Evolutionary conservation across 2,888 invertebrate species (phyloP).

Genomic region (Synanthedon myopaeformis): DNA sequence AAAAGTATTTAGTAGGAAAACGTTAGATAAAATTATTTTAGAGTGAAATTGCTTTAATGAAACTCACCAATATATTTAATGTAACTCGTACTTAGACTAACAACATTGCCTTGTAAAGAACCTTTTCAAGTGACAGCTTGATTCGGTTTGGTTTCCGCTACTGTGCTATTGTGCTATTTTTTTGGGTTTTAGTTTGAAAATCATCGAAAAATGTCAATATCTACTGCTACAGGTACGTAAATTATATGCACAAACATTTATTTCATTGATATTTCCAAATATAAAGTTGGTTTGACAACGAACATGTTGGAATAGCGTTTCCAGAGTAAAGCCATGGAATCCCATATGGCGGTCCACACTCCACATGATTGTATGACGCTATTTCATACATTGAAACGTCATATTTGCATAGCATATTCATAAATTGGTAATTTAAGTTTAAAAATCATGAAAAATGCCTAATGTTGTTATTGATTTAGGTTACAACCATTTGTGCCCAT

Average conservation of each 20-base stretch:
- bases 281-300: slow-evolving; percentile 34
- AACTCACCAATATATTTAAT: not conserved
- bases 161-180: slow-evolving; percentile 69
- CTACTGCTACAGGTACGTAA: slow-evolving; percentile 62
- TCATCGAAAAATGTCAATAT: slow-evolving; percentile 60
- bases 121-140: slow-evolving; percentile 66
- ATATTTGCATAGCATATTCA: slow-evolving; percentile 23
- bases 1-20: not conserved
- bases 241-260: slow-evolving; percentile 19
- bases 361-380: slow-evolving; percentile 68
- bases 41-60: not conserved
- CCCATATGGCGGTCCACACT: slow-evolving; percentile 69
- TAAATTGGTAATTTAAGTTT: slow-evolving; percentile 13
- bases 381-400: slow-evolving; percentile 33
- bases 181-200: slow-evolving; percentile 56
- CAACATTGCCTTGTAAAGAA: slow-evolving; percentile 19
- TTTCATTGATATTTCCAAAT: slow-evolving; percentile 17
- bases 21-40: not conserved
- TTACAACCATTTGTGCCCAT: slow-evolving; percentile 45
- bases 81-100: not conserved
- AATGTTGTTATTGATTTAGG: slow-evolving; percentile 30
- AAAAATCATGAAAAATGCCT: slow-evolving; percentile 18
- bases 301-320: slow-evolving; percentile 57
- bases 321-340: slow-evolving; percentile 68
- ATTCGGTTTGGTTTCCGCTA: slow-evolving; percentile 71